Evolutionary conservation across 2,797 vertebrate genomes (phyloP).

Genomic region (Yasuhikotakia modesta): DNA sequence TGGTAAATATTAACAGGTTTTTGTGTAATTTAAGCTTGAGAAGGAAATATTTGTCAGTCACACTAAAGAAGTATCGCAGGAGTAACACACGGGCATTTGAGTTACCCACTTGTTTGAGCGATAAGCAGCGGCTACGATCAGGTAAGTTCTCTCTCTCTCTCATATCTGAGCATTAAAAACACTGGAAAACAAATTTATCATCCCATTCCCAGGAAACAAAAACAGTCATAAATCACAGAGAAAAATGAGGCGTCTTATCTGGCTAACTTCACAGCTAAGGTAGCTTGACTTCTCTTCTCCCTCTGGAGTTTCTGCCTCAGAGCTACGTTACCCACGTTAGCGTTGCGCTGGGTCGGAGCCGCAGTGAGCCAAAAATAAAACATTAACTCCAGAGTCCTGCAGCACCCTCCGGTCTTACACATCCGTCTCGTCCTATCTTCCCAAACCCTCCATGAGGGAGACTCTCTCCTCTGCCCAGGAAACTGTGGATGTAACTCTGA

Average conservation of each 20-base stretch:
- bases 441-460: slow-evolving; percentile 26
- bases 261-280: slow-evolving; percentile 78
- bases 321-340: slow-evolving; percentile 64
- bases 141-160: slow-evolving; percentile 29
- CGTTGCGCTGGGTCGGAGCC: slow-evolving; percentile 49
- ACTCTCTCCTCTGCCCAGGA: slow-evolving; percentile 47
- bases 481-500: not conserved
- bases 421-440: slow-evolving; percentile 53
- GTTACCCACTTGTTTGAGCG: slow-evolving; percentile 57
- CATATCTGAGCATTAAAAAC: slow-evolving; percentile 63
- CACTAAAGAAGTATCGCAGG: slow-evolving; percentile 3
- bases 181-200: slow-evolving; percentile 74
- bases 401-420: slow-evolving; percentile 54
- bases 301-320: slow-evolving; percentile 69
- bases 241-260: slow-evolving; percentile 77
- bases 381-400: slow-evolving; percentile 63
- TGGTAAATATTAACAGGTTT: slow-evolving; percentile 49
- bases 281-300: slow-evolving; percentile 73
- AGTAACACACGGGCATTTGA: slow-evolving; percentile 43
- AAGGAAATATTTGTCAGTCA: slow-evolving; percentile 53
- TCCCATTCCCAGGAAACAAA: slow-evolving; percentile 72
- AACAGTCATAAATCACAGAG: slow-evolving; percentile 78
- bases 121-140: not conserved
- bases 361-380: slow-evolving; percentile 71
- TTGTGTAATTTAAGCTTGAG: slow-evolving; percentile 50